These are phyloP conservation scores for Neodiprion virginianus DNA, from an alignment of 1,140 invertebrate species.

Conservation along the genomic window DNA sequence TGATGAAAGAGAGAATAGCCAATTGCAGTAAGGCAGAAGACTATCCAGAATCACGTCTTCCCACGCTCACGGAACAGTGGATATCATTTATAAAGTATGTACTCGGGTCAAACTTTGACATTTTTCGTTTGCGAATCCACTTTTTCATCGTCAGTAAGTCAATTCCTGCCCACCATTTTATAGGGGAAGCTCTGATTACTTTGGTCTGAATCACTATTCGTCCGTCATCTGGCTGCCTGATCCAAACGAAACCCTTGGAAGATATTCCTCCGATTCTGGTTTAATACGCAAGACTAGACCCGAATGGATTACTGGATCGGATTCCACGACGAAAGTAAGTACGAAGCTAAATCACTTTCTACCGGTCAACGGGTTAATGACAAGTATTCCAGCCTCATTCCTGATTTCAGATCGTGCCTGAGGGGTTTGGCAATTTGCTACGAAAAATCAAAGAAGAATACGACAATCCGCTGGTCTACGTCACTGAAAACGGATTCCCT, in stretches of 20 bases:
- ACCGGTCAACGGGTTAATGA: neutral
- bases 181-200: neutral
- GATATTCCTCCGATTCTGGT: neutral
- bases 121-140: neutral
- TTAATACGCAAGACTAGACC: neutral
- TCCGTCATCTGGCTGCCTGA: neutral
- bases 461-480: neutral
- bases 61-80: slow-evolving; percentile 59
- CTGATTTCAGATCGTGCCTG: neutral
- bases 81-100: slow-evolving; percentile 27
- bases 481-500: neutral
- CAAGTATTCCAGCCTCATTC: too few relatives aligned
- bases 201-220: neutral
- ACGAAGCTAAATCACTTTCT: neutral
- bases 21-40: slow-evolving; percentile 60
- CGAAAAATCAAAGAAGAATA: neutral
- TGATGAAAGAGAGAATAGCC: slow-evolving; percentile 57
- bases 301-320: neutral
- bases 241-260: neutral
- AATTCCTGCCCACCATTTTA: neutral
- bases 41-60: slow-evolving; percentile 54
- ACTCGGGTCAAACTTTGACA: neutral
- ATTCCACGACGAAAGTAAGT: neutral
- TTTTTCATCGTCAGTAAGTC: neutral
- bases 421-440: neutral